phyloP scores from a whole-genome alignment of 2,888 invertebrate genomes.

The Malthinus seriepunctatus region DNA sequence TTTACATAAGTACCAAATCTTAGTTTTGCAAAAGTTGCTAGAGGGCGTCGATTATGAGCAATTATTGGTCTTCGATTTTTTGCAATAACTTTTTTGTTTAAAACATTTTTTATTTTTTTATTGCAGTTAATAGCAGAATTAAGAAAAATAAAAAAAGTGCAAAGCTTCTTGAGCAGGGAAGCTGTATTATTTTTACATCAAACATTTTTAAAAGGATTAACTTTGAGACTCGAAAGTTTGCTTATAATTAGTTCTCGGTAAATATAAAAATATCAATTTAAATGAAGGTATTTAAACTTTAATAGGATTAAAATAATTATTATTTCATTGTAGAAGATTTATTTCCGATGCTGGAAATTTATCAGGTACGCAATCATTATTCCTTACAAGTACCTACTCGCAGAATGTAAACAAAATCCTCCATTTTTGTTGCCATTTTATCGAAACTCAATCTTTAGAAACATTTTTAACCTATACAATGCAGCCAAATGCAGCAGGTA shows the following conservation, averaged over 20 bases:
- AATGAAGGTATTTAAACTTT: constrained; percentile 4
- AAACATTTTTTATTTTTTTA: too few relatives aligned
- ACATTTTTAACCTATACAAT: constrained; percentile 91
- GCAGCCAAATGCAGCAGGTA: constrained; percentile 95
- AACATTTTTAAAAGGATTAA: constrained; percentile 90
- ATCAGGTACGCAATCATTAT: constrained; percentile 93
- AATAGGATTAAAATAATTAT: too few relatives aligned
- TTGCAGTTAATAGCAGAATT: too few relatives aligned
- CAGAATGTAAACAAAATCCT: constrained; percentile 87
- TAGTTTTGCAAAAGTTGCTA: too few relatives aligned
- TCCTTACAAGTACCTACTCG: constrained; percentile 88
- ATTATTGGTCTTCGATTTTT: too few relatives aligned
- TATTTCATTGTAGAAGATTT: constrained; percentile 71
- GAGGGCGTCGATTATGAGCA: too few relatives aligned
- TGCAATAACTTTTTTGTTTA: too few relatives aligned
- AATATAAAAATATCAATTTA: constrained; percentile 34
- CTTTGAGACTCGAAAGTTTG: constrained; percentile 91
- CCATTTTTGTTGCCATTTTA: constrained; percentile 78
- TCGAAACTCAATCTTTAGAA: constrained; percentile 80
- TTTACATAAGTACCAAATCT: too few relatives aligned
- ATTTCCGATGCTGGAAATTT: constrained; percentile 93
- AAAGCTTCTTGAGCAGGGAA: constrained; percentile 93
- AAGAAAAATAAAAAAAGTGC: constrained; percentile 84
- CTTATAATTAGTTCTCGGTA: constrained; percentile 90
- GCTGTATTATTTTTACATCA: constrained; percentile 91